Evolutionary conservation across 2,113 vertebrate genomes (phyloP), one percentile per base, ranked within the genome.

Genomic region (Etheostoma cragini): DNA sequence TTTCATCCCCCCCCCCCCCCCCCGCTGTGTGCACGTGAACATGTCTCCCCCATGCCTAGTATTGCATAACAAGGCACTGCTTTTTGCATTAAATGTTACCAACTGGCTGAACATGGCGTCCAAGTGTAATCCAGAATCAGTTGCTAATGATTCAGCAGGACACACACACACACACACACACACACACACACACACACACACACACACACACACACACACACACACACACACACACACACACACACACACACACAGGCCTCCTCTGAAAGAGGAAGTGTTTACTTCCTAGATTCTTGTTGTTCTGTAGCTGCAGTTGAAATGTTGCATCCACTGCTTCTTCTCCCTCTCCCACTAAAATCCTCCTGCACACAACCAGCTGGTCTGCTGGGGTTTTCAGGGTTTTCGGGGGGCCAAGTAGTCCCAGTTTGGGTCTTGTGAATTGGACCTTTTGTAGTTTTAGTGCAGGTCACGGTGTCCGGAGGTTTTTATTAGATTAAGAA

Each of bases 181-280:
- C 35, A 38, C 35, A 38, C 35, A 38, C 35, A 38, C 35, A 38
- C 35, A 38, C 35, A 38, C 35, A 38, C 35, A 38, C 35, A 38
- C 35, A 38, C 35, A 38, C 35, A 38, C 35, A 8, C 35, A 8
- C 35, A 38, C 35, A 38, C 35, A 38, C 7, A 38, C 7, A 38
- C 35, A 38, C 33, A 33, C 33, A 35, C 33, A 35, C 33, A 35
- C 33, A 35, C 33, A 35, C 33, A 35, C 33, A 35, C 33, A 35
- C 33, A 35, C 33, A 35, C 33, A 35, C 35, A 35, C 56, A 84
- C 53, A 68, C 21, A 72, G 72, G 45, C 62, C 47, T 67, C 46
- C 2, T 26, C 63, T 35, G n/a, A 83, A 91, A 85, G 76, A 87
- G 89, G 91, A 91, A 91, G 83, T 82, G 81, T 76, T 74, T 47